A percentile compares a stretch with the other conserved stretches of the same genome.
Conservation (phyloP, 2,888 invertebrate genomes). For the Parnassius glacialis region DNA sequence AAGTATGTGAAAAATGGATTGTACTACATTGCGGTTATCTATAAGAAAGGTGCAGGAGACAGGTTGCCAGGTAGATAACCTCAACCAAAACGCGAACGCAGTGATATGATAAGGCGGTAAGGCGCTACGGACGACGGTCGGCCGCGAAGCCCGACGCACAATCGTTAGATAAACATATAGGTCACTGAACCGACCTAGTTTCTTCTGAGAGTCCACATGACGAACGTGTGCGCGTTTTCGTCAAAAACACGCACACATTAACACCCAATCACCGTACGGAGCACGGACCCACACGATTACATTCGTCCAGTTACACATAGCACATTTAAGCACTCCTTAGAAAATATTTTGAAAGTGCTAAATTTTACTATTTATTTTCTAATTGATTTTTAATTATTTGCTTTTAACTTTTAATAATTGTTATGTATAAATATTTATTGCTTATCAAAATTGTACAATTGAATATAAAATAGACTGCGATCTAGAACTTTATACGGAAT, state of each 20-base stretch:
- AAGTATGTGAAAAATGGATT: constrained; percentile 15
- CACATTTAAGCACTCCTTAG: constrained; percentile 23
- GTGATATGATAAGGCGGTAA: constrained; percentile 59
- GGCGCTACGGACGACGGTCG: constrained; percentile 45
- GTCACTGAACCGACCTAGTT: constrained; percentile 80
- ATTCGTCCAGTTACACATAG: constrained; percentile 11
- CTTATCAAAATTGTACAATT: too few relatives aligned
- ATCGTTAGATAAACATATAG: constrained; percentile 80
- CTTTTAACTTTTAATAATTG: too few relatives aligned
- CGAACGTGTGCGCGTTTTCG: constrained; percentile 58
- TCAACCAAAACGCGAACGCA: constrained; percentile 69
- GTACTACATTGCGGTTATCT: constrained; percentile 32
- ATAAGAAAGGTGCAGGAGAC: constrained; percentile 56
- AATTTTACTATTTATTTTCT: too few relatives aligned
- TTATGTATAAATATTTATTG: too few relatives aligned
- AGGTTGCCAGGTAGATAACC: constrained; percentile 74
- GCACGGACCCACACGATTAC: constrained; percentile 36
- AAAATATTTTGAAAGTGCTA: not conserved
- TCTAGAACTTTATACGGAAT: too few relatives aligned
- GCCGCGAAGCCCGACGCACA: constrained; percentile 46
- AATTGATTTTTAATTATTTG: too few relatives aligned
- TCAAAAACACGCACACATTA: constrained; percentile 54
- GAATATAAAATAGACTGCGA: too few relatives aligned
- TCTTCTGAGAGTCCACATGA: constrained; percentile 52
- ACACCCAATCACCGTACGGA: constrained; percentile 46